A percentile compares a stretch with the other conserved stretches of the same genome.
These are phyloP conservation scores for Halocaridina rubra DNA, from an alignment of 2,888 invertebrate species.

Conservation along the genomic window DNA sequence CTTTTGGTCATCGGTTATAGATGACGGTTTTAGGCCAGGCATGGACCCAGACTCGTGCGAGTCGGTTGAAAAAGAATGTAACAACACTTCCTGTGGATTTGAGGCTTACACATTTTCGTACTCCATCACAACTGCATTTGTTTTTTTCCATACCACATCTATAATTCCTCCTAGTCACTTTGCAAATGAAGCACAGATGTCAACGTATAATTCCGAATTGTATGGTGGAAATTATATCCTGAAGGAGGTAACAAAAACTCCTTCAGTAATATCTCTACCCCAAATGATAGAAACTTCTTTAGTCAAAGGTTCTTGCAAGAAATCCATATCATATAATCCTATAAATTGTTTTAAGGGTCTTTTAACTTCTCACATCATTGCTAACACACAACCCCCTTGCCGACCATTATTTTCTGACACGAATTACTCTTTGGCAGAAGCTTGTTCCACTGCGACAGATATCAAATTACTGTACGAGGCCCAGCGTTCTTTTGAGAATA, in stretches of 20 bases:
- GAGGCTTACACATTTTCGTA: not conserved
- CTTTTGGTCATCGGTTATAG: not conserved
- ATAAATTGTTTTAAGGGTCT: not conserved
- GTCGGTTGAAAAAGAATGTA: not conserved
- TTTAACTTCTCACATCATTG: not conserved
- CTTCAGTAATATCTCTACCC: not conserved
- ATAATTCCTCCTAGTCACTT: not conserved
- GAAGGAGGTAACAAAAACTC: not conserved
- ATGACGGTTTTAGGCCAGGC: not conserved
- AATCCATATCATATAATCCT: not conserved
- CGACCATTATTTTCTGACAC: too few relatives aligned
- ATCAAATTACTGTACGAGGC: not conserved
- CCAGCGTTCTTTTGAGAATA: not conserved
- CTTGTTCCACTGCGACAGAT: not conserved
- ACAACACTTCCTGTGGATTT: constrained; percentile 29
- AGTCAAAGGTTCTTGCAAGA: not conserved
- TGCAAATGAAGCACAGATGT: not conserved
- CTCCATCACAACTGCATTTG: not conserved
- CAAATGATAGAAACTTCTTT: constrained; percentile 13
- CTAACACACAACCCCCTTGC: too few relatives aligned
- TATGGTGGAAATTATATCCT: constrained; percentile 26
- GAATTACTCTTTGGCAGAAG: not conserved
- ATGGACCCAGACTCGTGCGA: not conserved
- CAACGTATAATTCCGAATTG: not conserved
- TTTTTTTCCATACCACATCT: constrained; percentile 4